These are phyloP conservation scores for Chrysolina americana DNA, from an alignment of 2,888 invertebrate species.

Conservation along the genomic window DNA sequence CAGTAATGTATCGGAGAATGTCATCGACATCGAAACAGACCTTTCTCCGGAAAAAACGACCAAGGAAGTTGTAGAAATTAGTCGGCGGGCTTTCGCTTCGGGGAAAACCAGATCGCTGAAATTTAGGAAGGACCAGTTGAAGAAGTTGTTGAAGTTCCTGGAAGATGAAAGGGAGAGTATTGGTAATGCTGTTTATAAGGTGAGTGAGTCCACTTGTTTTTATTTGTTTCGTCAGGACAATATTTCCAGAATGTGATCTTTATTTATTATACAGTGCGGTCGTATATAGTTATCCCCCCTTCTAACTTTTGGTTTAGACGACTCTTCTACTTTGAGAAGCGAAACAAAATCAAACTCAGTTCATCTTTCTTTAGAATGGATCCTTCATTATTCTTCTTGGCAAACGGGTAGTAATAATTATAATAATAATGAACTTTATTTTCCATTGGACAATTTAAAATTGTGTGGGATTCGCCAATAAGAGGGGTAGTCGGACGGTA, in stretches of 20 bases:
- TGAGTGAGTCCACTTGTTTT: constrained; percentile 31
- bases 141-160: constrained; percentile 81
- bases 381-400: too few species aligned
- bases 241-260: background rate
- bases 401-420: too few species aligned
- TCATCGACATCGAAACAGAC: constrained; percentile 48
- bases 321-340: too few species aligned
- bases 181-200: constrained; percentile 79
- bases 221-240: too few species aligned
- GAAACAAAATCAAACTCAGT: too few species aligned
- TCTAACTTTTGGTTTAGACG: background rate
- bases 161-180: constrained; percentile 85
- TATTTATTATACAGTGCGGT: too few species aligned
- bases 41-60: constrained; percentile 38
- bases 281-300: too few species aligned
- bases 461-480: too few species aligned
- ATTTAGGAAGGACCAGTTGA: constrained; percentile 87
- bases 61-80: constrained; percentile 72
- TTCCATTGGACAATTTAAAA: too few species aligned
- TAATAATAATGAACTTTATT: too few species aligned
- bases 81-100: constrained; percentile 81
- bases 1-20: constrained; percentile 40
- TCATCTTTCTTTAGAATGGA: too few species aligned
- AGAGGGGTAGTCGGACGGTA: too few species aligned
- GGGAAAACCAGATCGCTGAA: constrained; percentile 87